phyloP scores from a whole-genome alignment of 1,140 invertebrate species.

The Whitmania pigra region DNA sequence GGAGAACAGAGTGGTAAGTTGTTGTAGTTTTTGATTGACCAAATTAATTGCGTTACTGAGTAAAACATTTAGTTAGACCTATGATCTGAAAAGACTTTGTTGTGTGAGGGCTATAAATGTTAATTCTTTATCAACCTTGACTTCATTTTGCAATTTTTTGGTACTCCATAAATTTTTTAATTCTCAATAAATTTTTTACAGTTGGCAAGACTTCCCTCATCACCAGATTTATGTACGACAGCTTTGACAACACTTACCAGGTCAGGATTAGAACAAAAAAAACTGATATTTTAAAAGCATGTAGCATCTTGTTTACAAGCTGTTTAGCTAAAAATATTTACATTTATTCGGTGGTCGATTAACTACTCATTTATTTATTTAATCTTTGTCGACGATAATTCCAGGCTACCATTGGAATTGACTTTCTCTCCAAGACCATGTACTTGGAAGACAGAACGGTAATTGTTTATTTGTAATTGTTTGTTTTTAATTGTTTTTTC shows the following conservation, averaged over 20 bases:
- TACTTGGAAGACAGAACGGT: constrained; percentile 97
- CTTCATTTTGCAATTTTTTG: not conserved
- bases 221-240: constrained; percentile 99
- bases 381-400: constrained; percentile 33
- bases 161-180: too few relatives aligned
- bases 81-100: not conserved
- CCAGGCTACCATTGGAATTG: constrained; percentile 97
- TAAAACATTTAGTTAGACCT: not conserved
- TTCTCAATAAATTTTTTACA: constrained; percentile 42
- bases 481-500: not conserved
- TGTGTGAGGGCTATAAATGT: not conserved
- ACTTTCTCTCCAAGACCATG: constrained; percentile 99
- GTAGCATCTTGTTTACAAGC: too few relatives aligned
- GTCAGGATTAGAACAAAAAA: constrained; percentile 40
- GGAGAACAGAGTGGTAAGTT: constrained; percentile 94
- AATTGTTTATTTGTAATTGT: too few relatives aligned
- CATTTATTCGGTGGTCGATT: too few relatives aligned
- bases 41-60: not conserved
- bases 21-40: not conserved
- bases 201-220: constrained; percentile 97
- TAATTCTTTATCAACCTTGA: not conserved
- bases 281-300: too few relatives aligned
- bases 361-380: too few relatives aligned
- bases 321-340: too few relatives aligned
- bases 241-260: constrained; percentile 99